A percentile compares a stretch with the other conserved stretches of the same genome.
Evolutionary conservation across 2,113 vertebrate genomes (phyloP).

Genomic region (Scalopus aquaticus): DNA sequence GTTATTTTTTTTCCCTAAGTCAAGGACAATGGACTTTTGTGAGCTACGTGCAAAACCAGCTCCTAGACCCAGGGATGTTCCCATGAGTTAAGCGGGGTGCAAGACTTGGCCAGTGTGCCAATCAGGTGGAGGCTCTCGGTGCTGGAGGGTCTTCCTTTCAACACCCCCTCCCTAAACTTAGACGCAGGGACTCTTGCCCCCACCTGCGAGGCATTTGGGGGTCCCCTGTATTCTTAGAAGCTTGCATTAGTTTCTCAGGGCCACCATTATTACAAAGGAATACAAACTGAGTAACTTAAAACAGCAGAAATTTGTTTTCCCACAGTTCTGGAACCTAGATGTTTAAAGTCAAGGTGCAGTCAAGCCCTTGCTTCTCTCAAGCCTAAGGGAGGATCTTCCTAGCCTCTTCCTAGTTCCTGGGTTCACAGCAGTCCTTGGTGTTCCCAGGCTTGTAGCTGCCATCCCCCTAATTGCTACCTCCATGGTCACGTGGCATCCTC

Average conservation of each 20-base stretch:
- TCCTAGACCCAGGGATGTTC: not conserved
- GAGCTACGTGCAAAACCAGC: not conserved
- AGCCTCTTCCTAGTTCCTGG: not conserved
- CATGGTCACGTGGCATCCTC: not conserved
- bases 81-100: not conserved
- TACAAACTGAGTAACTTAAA: not conserved
- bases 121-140: not conserved
- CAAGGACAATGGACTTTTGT: not conserved
- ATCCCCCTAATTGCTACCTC: not conserved
- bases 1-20: not conserved
- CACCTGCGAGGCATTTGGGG: not conserved
- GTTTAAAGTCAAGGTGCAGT: not conserved
- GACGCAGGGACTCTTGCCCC: not conserved
- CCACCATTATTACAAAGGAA: not conserved
- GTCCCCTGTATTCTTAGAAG: not conserved
- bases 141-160: not conserved
- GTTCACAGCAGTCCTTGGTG: not conserved
- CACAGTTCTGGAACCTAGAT: not conserved
- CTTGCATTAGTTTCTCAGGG: not conserved
- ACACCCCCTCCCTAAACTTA: not conserved
- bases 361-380: not conserved
- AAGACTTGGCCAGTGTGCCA: not conserved
- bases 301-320: not conserved
- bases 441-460: not conserved
- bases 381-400: not conserved